These are phyloP conservation scores for Magallana angulata DNA, from an alignment of 1,140 invertebrate species.

Conservation along the genomic window DNA sequence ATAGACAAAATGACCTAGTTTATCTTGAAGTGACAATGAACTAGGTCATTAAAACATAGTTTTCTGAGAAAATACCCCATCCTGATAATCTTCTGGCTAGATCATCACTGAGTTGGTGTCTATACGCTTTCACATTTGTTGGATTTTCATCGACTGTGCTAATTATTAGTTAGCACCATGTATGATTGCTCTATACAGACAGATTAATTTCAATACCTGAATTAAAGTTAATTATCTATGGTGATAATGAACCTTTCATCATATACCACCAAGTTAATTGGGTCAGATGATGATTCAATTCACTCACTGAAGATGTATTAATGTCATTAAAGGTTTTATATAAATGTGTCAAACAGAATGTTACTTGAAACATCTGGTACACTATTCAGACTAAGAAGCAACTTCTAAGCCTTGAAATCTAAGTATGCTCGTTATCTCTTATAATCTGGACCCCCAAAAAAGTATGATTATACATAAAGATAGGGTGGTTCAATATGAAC, in stretches of 20 bases:
- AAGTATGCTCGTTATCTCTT: too few species aligned
- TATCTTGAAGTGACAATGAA: too few species aligned
- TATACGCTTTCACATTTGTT: too few species aligned
- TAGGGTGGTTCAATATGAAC: neutral
- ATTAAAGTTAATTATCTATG: neutral
- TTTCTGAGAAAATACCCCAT: too few species aligned
- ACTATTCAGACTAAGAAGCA: neutral
- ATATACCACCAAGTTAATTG: neutral
- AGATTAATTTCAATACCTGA: neutral
- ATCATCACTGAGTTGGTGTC: too few species aligned
- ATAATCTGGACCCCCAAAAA: too few species aligned
- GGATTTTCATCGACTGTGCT: neutral
- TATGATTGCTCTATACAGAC: neutral
- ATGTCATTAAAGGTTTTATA: conserved; percentile 16
- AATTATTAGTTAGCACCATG: neutral
- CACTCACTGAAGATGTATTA: neutral
- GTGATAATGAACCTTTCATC: neutral
- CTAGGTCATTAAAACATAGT: too few species aligned
- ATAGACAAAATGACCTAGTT: too few species aligned
- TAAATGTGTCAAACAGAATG: neutral
- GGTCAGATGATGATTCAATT: neutral
- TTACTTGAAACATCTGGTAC: neutral
- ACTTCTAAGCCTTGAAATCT: too few species aligned
- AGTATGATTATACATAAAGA: too few species aligned
- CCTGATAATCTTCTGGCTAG: too few species aligned